A percentile compares a stretch with the other conserved stretches of the same genome.
These are phyloP conservation scores for Formica aserva DNA, from an alignment of 2,888 invertebrate species.

Conservation along the genomic window DNA sequence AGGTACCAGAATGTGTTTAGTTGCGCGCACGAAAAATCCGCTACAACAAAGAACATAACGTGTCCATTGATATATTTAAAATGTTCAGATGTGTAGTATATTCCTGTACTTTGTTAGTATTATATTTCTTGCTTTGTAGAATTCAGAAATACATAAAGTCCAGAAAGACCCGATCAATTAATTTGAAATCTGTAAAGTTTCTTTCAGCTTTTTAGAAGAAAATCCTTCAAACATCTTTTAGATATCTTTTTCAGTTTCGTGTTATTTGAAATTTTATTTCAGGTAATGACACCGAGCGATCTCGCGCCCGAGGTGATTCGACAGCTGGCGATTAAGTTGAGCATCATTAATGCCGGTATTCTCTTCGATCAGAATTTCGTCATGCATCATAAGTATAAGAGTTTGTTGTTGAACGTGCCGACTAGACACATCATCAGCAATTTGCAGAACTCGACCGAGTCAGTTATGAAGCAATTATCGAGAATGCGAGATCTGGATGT, in stretches of 20 bases:
- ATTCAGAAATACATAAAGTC: not conserved
- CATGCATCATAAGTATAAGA: slow-evolving; percentile 97
- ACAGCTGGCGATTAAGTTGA: slow-evolving; percentile 92
- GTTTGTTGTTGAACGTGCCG: slow-evolving; percentile 95
- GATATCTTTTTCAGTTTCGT: not conserved
- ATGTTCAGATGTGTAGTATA: not conserved
- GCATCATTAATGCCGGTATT: slow-evolving; percentile 96
- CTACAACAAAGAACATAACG: not conserved
- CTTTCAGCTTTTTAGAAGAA: not conserved
- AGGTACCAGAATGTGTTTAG: slow-evolving; percentile 28
- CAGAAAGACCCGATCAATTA: not conserved
- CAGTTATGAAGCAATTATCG: slow-evolving; percentile 89
- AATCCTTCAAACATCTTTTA: not conserved
- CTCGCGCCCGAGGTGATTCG: slow-evolving; percentile 93
- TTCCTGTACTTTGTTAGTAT: not conserved
- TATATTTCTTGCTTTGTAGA: not conserved
- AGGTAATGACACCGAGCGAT: slow-evolving; percentile 93
- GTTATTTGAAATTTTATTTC: not conserved
- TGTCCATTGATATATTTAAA: not conserved
- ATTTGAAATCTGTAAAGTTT: not conserved
- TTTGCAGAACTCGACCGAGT: slow-evolving; percentile 87
- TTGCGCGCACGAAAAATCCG: not conserved
- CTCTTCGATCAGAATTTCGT: slow-evolving; percentile 95
- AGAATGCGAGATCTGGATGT: slow-evolving; percentile 93
- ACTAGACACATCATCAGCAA: slow-evolving; percentile 95